Percentiles rank a stretch among this genome's conserved stretches.
Conservation (phyloP, 2,888 invertebrate species). For the Coenonympha glycerion region DNA sequence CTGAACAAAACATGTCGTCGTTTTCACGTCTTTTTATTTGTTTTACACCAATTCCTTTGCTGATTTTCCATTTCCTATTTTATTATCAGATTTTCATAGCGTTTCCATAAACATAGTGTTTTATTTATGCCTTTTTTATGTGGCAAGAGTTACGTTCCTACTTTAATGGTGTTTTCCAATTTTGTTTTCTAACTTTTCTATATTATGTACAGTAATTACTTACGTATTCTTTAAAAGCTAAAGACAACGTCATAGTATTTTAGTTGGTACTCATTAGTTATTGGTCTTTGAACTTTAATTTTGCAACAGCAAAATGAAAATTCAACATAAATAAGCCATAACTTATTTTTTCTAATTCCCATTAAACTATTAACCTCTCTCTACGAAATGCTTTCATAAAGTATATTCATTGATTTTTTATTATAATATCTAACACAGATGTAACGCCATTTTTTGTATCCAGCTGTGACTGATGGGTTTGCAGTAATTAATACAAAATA, state of each 20-base stretch:
- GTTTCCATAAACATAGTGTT: not conserved
- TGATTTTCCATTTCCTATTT: slow-evolving; percentile 10
- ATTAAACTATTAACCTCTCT: not conserved
- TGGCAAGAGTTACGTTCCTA: not conserved
- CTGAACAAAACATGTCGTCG: slow-evolving; percentile 29
- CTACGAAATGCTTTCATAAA: slow-evolving; percentile 4
- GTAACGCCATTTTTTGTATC: slow-evolving; percentile 18
- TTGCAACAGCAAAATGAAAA: too few relatives aligned
- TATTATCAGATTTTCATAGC: slow-evolving; percentile 8
- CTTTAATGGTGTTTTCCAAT: slow-evolving; percentile 4
- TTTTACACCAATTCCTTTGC: slow-evolving; percentile 38
- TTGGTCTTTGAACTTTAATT: not conserved
- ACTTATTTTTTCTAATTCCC: not conserved
- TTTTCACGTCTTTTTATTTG: too few relatives aligned
- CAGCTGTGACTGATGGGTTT: slow-evolving; percentile 26
- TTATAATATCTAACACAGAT: slow-evolving; percentile 16
- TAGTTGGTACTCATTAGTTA: too few relatives aligned
- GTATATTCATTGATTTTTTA: slow-evolving; percentile 20
- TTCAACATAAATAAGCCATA: not conserved
- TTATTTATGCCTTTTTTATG: not conserved
- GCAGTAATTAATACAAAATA: not conserved
- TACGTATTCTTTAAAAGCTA: too few relatives aligned
- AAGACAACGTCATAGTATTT: too few relatives aligned
- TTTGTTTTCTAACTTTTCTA: too few relatives aligned
- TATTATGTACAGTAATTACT: too few relatives aligned